Evolutionary conservation across 2,888 invertebrate species (phyloP), one percentile per base, ranked within the genome.

Genomic region (Baccha elongata): DNA sequence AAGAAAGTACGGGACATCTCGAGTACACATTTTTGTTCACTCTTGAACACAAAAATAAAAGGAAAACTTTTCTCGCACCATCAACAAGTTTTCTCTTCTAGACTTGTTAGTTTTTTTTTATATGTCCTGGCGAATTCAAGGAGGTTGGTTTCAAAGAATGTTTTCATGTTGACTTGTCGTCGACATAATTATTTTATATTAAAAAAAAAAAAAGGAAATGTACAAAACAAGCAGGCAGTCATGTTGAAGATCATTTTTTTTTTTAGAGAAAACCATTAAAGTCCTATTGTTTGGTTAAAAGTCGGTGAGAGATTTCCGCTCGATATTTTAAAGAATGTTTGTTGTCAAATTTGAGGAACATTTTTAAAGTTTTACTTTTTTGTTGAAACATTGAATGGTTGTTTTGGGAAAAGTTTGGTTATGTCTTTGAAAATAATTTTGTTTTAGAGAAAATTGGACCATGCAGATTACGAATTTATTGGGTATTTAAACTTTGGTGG

Each of bases 71-170:
- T 50, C 35, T 50, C 40, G 42, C 64, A 64, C 64, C 80, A 64
- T 69, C 75, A 75, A 80, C 50, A 80, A 74, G 75, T 74, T 69
- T 80, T 50, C 40, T 50, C 50, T 19, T n/a, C 32, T 15, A 2
- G 4, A 5, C 8, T 10, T 32, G 4, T n/a, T n/a, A n/a, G 17
- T 48, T 48, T 21, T 10, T 48, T 23, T 55, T 21, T 37, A 8
- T 13, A 13, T 3, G 10, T 40, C 21, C 19, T 32, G 53, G n/a
- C 6, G 29, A 19, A 17, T 37, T 37, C 10, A 26, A 58, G 23
- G 35, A 35, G 7, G 21, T 50, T 50, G 10, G 4, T 13, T 42
- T 23, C 3, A 4, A 23, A 44, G 46, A 67, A 79, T 29, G 52
- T 73, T 50, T 44, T 55, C 71, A 44, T 44, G 55, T 50, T 58